Conservation (phyloP, 1,140 invertebrate species). For the Sinella curviseta region DNA sequence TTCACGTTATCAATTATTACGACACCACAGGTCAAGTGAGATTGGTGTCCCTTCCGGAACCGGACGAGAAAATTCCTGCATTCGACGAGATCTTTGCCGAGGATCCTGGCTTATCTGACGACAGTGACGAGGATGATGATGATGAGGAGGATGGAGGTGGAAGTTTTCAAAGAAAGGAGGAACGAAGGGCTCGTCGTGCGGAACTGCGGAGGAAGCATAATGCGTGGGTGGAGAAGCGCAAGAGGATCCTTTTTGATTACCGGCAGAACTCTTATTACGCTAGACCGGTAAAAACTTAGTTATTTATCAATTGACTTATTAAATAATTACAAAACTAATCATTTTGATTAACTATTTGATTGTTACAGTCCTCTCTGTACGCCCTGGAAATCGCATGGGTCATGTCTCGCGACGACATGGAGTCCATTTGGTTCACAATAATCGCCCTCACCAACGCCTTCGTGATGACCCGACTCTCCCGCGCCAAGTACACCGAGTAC, state of each 20-base stretch:
- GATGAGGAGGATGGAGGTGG: conserved; percentile 59
- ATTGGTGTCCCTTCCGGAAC: conserved; percentile 67
- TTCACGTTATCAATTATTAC: conserved; percentile 91
- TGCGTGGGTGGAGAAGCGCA: conserved; percentile 82
- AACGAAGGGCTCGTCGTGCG: conserved; percentile 71
- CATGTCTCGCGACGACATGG: conserved; percentile 80
- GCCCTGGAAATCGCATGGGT: conserved; percentile 82
- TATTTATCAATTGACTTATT: background rate
- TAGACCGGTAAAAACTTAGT: conserved; percentile 67
- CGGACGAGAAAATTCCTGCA: conserved; percentile 74
- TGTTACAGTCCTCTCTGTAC: conserved; percentile 57
- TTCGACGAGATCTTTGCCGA: conserved; percentile 82
- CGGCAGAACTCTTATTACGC: conserved; percentile 85
- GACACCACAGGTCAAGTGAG: conserved; percentile 77
- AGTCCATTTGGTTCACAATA: conserved; percentile 81
- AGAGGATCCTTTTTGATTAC: conserved; percentile 86
- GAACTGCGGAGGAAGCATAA: conserved; percentile 78
- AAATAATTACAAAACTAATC: conserved; percentile 72
- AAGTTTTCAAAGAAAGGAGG: conserved; percentile 57
- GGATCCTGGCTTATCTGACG: conserved; percentile 79
- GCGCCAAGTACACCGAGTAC: conserved; percentile 70
- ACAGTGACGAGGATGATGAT: conserved; percentile 57
- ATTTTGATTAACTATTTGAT: conserved; percentile 29
- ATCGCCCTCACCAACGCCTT: conserved; percentile 79
- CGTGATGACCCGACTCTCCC: conserved; percentile 72